These are phyloP conservation scores for Marasmarcha lunaedactyla DNA, from an alignment of 2,888 invertebrate species.

Conservation along the genomic window DNA sequence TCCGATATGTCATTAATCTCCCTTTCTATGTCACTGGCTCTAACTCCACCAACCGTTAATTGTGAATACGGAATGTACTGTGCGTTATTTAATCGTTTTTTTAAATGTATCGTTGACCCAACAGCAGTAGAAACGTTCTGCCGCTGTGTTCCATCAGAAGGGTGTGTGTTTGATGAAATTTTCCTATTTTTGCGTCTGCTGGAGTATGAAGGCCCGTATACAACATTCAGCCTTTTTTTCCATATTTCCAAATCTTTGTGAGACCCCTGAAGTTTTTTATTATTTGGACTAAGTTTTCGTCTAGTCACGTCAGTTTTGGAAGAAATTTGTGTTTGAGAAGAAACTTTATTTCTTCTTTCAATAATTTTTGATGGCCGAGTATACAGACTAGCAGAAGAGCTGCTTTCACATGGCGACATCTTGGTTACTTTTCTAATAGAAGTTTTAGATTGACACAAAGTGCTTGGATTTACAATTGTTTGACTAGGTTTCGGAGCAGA, in stretches of 20 bases:
- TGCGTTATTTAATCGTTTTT: slow-evolving; percentile 28
- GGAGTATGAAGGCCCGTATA: slow-evolving; percentile 27
- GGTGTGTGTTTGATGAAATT: slow-evolving; percentile 8
- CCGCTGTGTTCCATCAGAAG: slow-evolving; percentile 1
- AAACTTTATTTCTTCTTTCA: slow-evolving; percentile 20
- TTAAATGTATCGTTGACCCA: not conserved
- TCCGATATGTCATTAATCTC: slow-evolving; percentile 43
- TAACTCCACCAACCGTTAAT: slow-evolving; percentile 54
- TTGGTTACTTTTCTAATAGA: slow-evolving; percentile 35
- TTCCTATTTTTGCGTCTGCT: slow-evolving; percentile 13
- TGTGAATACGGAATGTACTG: slow-evolving; percentile 62
- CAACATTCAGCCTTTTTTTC: slow-evolving; percentile 42
- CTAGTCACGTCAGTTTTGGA: slow-evolving; percentile 18
- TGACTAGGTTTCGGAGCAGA: not conserved
- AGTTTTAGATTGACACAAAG: slow-evolving; percentile 7
- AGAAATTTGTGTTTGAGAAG: slow-evolving; percentile 24
- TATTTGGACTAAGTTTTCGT: slow-evolving; percentile 15
- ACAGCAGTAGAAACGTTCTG: not conserved
- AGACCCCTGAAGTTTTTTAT: slow-evolving; percentile 23
- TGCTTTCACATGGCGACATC: slow-evolving; percentile 47
- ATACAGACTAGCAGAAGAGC: slow-evolving; percentile 37
- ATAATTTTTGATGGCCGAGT: slow-evolving; percentile 22
- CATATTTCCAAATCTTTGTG: slow-evolving; percentile 39
- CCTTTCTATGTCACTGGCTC: slow-evolving; percentile 48
- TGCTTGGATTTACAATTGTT: slow-evolving; percentile 14